These are phyloP conservation scores for Drosophila sp. DNA, from an alignment of 1,140 invertebrate genomes.

Conservation along the genomic window DNA sequence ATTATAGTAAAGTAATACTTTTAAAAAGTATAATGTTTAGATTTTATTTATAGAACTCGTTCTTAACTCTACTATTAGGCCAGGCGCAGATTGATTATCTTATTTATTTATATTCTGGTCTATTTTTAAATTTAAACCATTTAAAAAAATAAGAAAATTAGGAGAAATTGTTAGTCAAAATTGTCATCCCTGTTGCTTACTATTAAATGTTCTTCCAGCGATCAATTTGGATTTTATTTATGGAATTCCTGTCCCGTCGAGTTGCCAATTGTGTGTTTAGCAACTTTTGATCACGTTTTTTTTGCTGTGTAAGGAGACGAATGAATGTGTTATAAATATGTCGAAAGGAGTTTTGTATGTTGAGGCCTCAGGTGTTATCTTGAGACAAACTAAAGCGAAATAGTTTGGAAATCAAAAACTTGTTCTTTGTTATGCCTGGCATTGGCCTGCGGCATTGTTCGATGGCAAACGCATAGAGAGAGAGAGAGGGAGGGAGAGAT, in stretches of 20 bases:
- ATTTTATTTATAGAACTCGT: too few species aligned
- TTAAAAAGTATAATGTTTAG: too few species aligned
- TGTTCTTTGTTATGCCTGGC: slow-evolving; percentile 11
- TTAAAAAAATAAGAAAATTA: too few species aligned
- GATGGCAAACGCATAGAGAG: slow-evolving; percentile 11
- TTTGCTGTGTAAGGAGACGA: not conserved
- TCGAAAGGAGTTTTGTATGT: slow-evolving; percentile 34
- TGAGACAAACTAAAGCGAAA: slow-evolving; percentile 16
- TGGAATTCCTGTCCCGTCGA: not conserved
- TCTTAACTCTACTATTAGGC: too few species aligned
- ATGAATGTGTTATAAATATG: slow-evolving; percentile 8
- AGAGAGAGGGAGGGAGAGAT: not conserved
- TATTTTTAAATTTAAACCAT: too few species aligned
- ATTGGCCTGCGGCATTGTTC: slow-evolving; percentile 26
- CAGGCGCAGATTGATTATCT: too few species aligned
- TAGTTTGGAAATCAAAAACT: slow-evolving; percentile 28
- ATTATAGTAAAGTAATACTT: too few species aligned
- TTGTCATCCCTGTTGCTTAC: too few species aligned
- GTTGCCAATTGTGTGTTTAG: not conserved
- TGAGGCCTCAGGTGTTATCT: slow-evolving; percentile 48
- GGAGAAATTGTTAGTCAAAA: too few species aligned
- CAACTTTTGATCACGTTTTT: not conserved
- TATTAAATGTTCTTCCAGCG: too few species aligned
- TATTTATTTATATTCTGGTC: too few species aligned
- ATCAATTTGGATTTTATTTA: not conserved